These are phyloP conservation scores for Mandrillus leucophaeus DNA, from an alignment of 2,113 vertebrate genomes.

Conservation along the genomic window DNA sequence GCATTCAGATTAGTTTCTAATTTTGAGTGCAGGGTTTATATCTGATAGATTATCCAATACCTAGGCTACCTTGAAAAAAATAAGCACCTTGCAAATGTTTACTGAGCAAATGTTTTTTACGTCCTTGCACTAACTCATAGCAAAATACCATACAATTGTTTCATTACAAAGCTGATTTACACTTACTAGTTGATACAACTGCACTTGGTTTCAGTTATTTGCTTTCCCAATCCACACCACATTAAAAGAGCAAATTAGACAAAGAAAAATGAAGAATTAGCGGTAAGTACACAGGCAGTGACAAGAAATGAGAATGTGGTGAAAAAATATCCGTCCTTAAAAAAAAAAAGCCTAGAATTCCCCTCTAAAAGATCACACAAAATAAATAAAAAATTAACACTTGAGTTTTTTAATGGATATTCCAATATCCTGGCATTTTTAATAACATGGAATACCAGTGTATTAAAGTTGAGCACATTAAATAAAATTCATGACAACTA, in stretches of 20 bases:
- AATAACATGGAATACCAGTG: neutral
- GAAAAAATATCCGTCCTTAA: neutral
- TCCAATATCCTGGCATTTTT: neutral
- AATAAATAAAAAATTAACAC: neutral
- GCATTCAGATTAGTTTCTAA: neutral
- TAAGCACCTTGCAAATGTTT: neutral
- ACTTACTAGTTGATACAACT: neutral
- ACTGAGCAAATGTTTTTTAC: neutral
- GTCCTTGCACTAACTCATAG: neutral
- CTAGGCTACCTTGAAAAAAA: slow-evolving; percentile 5
- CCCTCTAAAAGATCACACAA: neutral
- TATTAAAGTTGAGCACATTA: neutral
- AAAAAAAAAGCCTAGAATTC: neutral
- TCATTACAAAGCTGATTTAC: neutral
- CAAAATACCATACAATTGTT: neutral
- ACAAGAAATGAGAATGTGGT: neutral
- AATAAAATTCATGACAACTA: neutral
- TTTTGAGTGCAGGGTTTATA: neutral
- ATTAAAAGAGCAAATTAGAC: slow-evolving; percentile 15
- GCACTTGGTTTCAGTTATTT: neutral
- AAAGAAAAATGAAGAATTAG: neutral
- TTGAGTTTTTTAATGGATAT: neutral
- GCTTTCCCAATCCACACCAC: neutral
- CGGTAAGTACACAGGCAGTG: neutral
- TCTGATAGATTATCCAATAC: neutral